Evolutionary conservation across 2,113 vertebrate genomes (phyloP).

Genomic region (Odontophorus gujanensis): DNA sequence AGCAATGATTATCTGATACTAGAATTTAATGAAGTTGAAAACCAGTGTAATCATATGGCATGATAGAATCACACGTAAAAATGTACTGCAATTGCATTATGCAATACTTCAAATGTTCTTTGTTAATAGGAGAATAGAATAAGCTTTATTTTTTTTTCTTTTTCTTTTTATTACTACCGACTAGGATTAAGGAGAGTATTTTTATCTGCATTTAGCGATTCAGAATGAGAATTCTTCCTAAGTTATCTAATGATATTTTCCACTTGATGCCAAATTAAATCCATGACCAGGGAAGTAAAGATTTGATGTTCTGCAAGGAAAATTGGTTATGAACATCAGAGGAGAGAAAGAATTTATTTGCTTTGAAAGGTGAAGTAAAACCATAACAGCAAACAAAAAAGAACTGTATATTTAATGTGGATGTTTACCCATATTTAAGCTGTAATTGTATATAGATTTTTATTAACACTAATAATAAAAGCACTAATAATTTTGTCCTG

Average conservation of each 20-base stretch:
- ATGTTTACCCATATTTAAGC: not conserved
- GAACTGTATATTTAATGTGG: not conserved
- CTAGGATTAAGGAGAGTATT: not conserved
- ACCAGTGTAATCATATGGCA: not conserved
- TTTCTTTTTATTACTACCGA: not conserved
- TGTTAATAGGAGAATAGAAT: not conserved
- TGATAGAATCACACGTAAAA: not conserved
- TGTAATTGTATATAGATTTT: conserved; percentile 11
- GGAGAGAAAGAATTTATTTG: not conserved
- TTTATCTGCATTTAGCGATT: conserved; percentile 5
- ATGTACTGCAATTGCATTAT: not conserved
- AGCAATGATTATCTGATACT: not conserved
- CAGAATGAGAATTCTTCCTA: conserved; percentile 4
- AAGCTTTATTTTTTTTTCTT: not conserved
- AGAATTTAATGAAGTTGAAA: not conserved
- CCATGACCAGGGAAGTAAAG: not conserved
- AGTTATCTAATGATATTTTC: conserved; percentile 14
- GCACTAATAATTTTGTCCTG: not conserved
- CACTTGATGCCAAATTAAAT: conserved; percentile 11
- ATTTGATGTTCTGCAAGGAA: not conserved
- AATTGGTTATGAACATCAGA: not conserved
- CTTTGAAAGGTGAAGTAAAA: conserved; percentile 31
- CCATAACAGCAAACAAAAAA: not conserved
- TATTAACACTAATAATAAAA: not conserved
- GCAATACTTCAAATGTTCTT: not conserved